phyloP scores from a whole-genome alignment of 2,797 vertebrate genomes.

The Philypnodon macrostomus region DNA sequence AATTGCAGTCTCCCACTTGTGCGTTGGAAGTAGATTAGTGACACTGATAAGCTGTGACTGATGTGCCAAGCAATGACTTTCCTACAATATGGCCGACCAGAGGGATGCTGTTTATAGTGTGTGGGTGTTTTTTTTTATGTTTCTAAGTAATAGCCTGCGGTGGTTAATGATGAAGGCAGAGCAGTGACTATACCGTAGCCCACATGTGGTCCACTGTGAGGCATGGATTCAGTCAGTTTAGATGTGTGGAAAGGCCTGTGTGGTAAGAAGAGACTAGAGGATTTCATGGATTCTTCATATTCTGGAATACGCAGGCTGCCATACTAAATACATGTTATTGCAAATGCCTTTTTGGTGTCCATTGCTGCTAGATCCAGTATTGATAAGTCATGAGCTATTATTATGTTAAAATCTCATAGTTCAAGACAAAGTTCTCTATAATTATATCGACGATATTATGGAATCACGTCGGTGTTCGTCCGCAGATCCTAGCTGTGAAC shows the following conservation, averaged over 20 bases:
- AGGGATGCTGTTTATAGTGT: constrained; percentile 29
- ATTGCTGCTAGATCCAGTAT: too few relatives aligned
- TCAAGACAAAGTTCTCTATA: too few relatives aligned
- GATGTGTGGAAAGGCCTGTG: background rate
- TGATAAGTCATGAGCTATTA: too few relatives aligned
- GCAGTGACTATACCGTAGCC: background rate
- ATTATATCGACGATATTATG: too few relatives aligned
- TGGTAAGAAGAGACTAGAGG: background rate
- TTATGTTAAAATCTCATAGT: too few relatives aligned
- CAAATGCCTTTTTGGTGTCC: too few relatives aligned
- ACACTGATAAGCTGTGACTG: constrained; percentile 54
- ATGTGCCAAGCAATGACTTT: constrained; percentile 40
- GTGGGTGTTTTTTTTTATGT: constrained; percentile 21
- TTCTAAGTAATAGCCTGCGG: constrained; percentile 28
- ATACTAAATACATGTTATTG: too few relatives aligned
- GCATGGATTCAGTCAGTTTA: background rate
- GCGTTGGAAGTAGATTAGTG: constrained; percentile 54
- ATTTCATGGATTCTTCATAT: background rate
- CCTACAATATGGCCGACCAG: constrained; percentile 26
- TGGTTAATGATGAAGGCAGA: constrained; percentile 13
- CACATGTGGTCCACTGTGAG: background rate
- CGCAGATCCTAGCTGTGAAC: too few relatives aligned
- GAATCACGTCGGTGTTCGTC: too few relatives aligned
- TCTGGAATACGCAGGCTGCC: too few relatives aligned
- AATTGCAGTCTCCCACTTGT: constrained; percentile 23